Evolutionary conservation across 1,140 invertebrate species (phyloP).

Genomic region (Onthophagus taurus): DNA sequence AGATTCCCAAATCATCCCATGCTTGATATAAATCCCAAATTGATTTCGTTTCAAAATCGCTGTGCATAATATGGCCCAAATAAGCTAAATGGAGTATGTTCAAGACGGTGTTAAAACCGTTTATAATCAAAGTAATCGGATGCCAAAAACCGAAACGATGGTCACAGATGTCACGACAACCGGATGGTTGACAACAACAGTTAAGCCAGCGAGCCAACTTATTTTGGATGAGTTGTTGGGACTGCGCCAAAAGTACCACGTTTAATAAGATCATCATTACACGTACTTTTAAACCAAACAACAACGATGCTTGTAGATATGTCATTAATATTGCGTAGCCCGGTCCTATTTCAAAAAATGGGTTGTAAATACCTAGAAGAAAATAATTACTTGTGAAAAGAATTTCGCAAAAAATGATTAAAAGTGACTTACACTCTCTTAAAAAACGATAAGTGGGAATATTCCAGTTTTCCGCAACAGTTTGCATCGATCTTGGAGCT

Average conservation of each 20-base stretch:
- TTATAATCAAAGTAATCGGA: not conserved
- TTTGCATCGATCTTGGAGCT: constrained; percentile 79
- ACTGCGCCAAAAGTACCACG: no score
- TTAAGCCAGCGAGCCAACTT: no score
- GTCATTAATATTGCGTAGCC: no score
- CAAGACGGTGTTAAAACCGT: not conserved
- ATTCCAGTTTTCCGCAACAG: constrained; percentile 92
- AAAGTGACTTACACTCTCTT: constrained; percentile 75
- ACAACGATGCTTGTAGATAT: no score
- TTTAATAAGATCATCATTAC: no score
- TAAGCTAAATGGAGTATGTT: constrained; percentile 4
- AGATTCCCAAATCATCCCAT: constrained; percentile 2
- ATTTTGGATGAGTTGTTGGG: no score
- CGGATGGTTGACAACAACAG: no score
- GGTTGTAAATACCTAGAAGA: no score
- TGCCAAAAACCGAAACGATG: constrained; percentile 6
- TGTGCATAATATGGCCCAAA: constrained; percentile 1
- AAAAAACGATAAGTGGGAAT: constrained; percentile 94
- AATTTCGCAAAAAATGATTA: no score
- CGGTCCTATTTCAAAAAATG: no score
- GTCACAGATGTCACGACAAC: not conserved
- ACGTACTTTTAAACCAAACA: no score
- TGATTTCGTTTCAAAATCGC: not conserved
- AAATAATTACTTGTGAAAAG: no score
- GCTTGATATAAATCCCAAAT: not conserved